These are phyloP conservation scores for Meriones unguiculatus DNA, from an alignment of 2,113 vertebrate genomes.

Conservation along the genomic window DNA sequence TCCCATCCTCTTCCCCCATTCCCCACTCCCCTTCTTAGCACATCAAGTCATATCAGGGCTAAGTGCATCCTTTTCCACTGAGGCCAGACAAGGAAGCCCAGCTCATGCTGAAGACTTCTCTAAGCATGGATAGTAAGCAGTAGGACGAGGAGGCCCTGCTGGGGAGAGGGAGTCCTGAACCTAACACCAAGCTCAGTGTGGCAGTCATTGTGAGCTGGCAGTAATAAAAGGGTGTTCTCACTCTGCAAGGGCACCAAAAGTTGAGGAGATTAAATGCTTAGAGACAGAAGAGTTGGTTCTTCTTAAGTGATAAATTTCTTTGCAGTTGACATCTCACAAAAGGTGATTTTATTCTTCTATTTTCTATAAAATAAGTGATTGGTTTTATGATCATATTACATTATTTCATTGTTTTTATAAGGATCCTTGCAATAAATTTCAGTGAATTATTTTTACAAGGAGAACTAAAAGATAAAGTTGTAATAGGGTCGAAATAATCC, in stretches of 20 bases:
- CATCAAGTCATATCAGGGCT: too few relatives aligned
- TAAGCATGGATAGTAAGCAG: conserved; percentile 58
- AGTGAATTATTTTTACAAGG: conserved; percentile 83
- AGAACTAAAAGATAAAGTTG: conserved; percentile 73
- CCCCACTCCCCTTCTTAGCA: too few relatives aligned
- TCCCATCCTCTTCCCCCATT: too few relatives aligned
- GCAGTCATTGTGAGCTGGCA: conserved; percentile 70
- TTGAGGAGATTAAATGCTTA: conserved; percentile 79
- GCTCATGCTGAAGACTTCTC: conserved; percentile 38
- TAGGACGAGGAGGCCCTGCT: neutral
- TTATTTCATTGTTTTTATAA: conserved; percentile 83
- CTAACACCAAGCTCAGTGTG: too few relatives aligned
- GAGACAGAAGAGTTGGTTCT: conserved; percentile 78
- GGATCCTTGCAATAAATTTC: conserved; percentile 81
- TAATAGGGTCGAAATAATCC: conserved; percentile 68
- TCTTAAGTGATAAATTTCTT: conserved; percentile 82
- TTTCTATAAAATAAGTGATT: conserved; percentile 86
- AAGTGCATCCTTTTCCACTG: too few relatives aligned
- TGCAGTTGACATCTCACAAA: conserved; percentile 75
- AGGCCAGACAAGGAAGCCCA: too few relatives aligned
- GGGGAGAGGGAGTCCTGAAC: too few relatives aligned
- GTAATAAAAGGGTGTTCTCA: conserved; percentile 76
- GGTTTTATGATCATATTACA: conserved; percentile 83
- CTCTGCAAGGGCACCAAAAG: conserved; percentile 62
- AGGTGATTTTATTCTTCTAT: conserved; percentile 81